Conservation (phyloP, 2,888 invertebrate species). For the Orthosia gracilis region DNA sequence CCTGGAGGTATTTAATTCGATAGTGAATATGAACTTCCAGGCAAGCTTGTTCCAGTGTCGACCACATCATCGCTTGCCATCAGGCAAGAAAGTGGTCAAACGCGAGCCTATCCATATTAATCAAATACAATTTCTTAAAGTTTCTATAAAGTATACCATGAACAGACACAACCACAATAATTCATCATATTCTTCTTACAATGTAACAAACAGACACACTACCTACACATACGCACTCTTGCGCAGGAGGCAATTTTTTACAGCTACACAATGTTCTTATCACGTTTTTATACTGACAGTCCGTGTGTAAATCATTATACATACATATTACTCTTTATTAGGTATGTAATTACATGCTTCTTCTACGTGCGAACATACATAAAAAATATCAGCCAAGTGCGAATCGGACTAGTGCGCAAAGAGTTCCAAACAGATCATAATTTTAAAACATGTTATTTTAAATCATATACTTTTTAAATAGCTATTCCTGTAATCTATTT, state of each 20-base stretch:
- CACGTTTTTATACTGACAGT: conserved; percentile 62
- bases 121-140: not conserved
- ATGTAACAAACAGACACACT: conserved; percentile 47
- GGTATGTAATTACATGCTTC: conserved; percentile 72
- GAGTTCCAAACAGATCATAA: too few species aligned
- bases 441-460: too few species aligned
- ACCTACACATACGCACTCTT: conserved; percentile 34
- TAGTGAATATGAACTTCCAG: not conserved
- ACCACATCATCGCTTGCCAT: not conserved
- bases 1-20: not conserved
- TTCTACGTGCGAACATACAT: conserved; percentile 75
- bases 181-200: conserved; percentile 11
- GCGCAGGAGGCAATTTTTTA: conserved; percentile 57
- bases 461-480: too few species aligned
- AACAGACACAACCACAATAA: not conserved
- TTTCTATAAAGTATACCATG: not conserved
- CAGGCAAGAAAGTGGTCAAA: not conserved
- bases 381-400: not conserved
- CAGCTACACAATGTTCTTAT: conserved; percentile 38
- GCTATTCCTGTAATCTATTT: too few species aligned
- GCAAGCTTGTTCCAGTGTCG: not conserved
- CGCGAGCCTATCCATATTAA: not conserved
- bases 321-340: conserved; percentile 76
- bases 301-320: conserved; percentile 71
- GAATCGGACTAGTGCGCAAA: not conserved